A percentile compares a stretch with the other conserved stretches of the same genome.
phyloP scores from a whole-genome alignment of 2,797 vertebrate genomes.

The Acridotheres tristis region DNA sequence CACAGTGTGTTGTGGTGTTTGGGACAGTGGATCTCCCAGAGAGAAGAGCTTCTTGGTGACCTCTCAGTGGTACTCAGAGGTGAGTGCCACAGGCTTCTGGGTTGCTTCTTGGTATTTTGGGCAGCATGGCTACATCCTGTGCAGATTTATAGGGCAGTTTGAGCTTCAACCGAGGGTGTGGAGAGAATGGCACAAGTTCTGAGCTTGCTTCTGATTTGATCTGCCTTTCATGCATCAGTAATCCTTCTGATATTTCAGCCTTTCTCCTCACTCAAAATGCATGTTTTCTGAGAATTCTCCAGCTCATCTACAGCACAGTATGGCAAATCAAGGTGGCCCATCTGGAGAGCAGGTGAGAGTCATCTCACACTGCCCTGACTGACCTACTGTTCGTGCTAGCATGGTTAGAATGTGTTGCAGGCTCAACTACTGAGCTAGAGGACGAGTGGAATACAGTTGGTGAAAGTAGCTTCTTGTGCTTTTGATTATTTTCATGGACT shows the following conservation, averaged over 20 bases:
- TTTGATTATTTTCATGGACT: background rate
- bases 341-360: background rate
- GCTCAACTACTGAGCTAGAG: background rate
- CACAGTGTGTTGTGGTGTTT: slow-evolving; percentile 51
- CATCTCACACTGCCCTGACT: background rate
- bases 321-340: background rate
- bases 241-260: background rate
- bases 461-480: background rate
- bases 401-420: accelerated
- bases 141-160: background rate
- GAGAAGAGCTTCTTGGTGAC: background rate
- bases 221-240: background rate
- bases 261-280: background rate
- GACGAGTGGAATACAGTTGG: accelerated
- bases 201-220: background rate
- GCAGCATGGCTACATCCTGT: accelerated
- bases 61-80: background rate
- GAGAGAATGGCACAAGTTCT: background rate
- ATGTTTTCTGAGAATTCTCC: background rate
- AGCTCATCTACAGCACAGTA: background rate
- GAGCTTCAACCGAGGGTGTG: accelerated
- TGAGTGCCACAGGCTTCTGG: slow-evolving; percentile 3
- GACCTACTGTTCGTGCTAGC: background rate
- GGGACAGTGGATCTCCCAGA: background rate
- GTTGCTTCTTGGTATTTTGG: background rate